Conservation (phyloP, 30 jellyfish, hydroid and myxozoan genomes). For the Sanderia malayensis region DNA sequence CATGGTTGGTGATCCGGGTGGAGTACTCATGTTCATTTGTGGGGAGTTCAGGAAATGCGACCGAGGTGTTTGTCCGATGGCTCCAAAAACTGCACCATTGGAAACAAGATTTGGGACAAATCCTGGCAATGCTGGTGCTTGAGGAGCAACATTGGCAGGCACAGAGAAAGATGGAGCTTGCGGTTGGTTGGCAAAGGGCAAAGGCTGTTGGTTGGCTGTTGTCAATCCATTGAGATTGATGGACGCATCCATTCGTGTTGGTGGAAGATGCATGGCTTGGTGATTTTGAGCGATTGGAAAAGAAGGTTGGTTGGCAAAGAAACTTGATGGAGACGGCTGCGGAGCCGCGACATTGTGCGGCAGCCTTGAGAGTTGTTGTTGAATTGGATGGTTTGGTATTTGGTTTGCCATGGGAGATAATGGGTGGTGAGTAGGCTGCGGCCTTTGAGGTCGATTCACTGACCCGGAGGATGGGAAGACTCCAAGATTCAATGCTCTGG, state of each 20-base stretch:
- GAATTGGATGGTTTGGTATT: constrained; percentile 48
- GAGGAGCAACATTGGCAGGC: constrained; percentile 11
- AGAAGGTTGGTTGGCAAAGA: constrained; percentile 30
- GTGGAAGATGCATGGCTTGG: constrained; percentile 33
- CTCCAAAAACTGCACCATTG: constrained; percentile 75
- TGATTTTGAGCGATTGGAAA: constrained; percentile 8
- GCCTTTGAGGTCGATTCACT: constrained; percentile 10
- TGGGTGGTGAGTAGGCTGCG: constrained; percentile 18
- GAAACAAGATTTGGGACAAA: constrained; percentile 54
- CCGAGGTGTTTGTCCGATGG: constrained; percentile 73
- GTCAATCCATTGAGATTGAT: constrained; percentile 16
- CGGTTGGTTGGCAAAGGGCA: constrained; percentile 54
- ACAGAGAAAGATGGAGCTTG: constrained; percentile 21
- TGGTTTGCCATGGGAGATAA: constrained; percentile 37
- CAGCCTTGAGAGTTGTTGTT: constrained; percentile 24
- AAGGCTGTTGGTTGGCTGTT: constrained; percentile 54
- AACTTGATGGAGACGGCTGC: constrained; percentile 33
- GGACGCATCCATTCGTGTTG: constrained; percentile 22
- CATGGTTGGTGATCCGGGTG: constrained; percentile 50
- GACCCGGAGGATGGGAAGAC: constrained; percentile 60
- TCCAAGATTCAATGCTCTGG: constrained; percentile 33
- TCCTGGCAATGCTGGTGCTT: constrained; percentile 23
- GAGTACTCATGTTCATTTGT: constrained; percentile 28
- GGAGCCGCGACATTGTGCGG: not conserved
- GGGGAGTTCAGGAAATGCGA: constrained; percentile 32